These are phyloP conservation scores for Marcusenius ussheri DNA, from an alignment of 2,113 vertebrate species.

Conservation along the genomic window DNA sequence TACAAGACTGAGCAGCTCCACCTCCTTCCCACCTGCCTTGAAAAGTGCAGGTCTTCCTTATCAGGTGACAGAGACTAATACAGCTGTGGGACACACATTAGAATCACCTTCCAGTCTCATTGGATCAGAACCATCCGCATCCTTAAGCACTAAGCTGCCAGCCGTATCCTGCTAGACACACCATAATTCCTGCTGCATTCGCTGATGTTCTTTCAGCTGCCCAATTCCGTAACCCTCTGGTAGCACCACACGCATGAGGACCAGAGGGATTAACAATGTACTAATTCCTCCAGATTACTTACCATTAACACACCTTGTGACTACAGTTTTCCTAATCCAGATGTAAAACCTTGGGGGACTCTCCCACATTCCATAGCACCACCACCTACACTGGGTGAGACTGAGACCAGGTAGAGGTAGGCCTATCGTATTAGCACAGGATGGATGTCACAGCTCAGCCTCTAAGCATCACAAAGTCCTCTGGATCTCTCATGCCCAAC, in stretches of 20 bases:
- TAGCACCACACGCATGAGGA: conserved; percentile 7
- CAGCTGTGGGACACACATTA: neutral
- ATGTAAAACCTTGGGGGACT: neutral
- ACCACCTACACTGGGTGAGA: neutral
- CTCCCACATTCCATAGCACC: neutral
- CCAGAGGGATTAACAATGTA: conserved; percentile 20
- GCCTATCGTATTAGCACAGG: neutral
- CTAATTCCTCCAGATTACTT: neutral
- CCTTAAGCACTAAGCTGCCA: neutral
- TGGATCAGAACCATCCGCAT: neutral
- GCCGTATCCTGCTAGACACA: neutral
- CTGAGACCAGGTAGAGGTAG: neutral
- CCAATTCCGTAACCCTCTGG: conserved; percentile 11
- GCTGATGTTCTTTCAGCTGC: conserved; percentile 16
- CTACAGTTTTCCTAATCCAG: neutral
- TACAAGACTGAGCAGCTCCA: neutral
- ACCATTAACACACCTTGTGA: neutral
- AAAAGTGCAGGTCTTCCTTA: neutral
- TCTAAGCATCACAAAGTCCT: neutral
- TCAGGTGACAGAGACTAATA: neutral
- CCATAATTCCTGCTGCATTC: conserved; percentile 8
- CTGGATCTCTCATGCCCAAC: neutral
- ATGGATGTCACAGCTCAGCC: neutral
- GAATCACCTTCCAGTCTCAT: neutral
- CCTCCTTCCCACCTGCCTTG: neutral